Conservation (phyloP, 2,888 invertebrate species). For the Drosophila meridiana region DNA sequence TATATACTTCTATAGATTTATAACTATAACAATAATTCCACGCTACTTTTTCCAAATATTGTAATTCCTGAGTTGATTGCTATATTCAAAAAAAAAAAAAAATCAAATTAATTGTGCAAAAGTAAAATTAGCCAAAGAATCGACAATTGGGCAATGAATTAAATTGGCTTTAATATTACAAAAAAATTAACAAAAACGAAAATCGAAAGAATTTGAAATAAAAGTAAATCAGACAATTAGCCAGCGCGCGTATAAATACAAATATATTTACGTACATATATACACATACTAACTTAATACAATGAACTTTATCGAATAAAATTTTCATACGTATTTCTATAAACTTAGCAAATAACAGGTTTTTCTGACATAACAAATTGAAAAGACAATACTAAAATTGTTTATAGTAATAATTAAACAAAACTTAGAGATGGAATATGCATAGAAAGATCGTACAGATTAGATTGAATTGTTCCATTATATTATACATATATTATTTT, state of each 20-base stretch:
- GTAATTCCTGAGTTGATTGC: conserved; percentile 36
- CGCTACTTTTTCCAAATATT: conserved; percentile 39
- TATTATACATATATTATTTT: too few species aligned
- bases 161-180: conserved; percentile 67
- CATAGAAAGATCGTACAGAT: too few species aligned
- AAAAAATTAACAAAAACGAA: conserved; percentile 11
- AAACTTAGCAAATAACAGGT: conserved; percentile 42
- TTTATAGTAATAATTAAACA: background rate
- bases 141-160: conserved; percentile 55
- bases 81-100: conserved; percentile 21
- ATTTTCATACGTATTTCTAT: conserved; percentile 80
- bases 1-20: conserved; percentile 53
- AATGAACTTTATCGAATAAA: conserved; percentile 81
- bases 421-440: background rate
- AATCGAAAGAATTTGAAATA: conserved; percentile 35
- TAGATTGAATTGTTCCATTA: too few species aligned
- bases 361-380: background rate
- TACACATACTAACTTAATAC: conserved; percentile 63
- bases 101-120: conserved; percentile 42
- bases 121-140: conserved; percentile 77
- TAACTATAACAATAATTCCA: conserved; percentile 45
- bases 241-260: conserved; percentile 33
- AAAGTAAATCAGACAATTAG: conserved; percentile 33
- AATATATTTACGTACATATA: conserved; percentile 21
- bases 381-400: background rate